Evolutionary conservation across 2,113 vertebrate species (phyloP).

Genomic region (Percopsis transmontana): DNA sequence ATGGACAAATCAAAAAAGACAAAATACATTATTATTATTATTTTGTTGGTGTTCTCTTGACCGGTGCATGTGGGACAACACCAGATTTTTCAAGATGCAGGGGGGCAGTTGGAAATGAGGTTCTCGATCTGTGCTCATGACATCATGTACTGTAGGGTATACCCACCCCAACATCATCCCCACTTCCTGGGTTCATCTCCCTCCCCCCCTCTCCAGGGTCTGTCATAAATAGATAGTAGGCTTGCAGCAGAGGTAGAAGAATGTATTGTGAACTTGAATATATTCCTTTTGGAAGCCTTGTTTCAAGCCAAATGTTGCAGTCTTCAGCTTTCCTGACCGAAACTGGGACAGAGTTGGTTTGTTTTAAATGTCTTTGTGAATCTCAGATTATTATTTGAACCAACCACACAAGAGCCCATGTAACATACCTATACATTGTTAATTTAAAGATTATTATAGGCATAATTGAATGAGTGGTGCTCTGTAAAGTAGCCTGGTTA

Average conservation of each 20-base stretch:
- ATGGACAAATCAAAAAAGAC: slow-evolving; percentile 41
- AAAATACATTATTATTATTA: slow-evolving; percentile 7
- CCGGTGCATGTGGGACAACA: slow-evolving; percentile 38
- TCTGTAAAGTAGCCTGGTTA: too few relatives aligned
- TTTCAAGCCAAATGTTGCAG: slow-evolving; percentile 64
- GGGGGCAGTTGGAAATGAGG: slow-evolving; percentile 40
- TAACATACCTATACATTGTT: slow-evolving; percentile 6
- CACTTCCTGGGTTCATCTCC: background rate
- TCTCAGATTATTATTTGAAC: background rate
- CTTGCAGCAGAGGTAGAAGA: slow-evolving; percentile 62
- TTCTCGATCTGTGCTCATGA: slow-evolving; percentile 43
- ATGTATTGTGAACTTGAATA: slow-evolving; percentile 49
- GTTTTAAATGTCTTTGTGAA: slow-evolving; percentile 5
- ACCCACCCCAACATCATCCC: background rate
- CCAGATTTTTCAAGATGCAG: slow-evolving; percentile 51
- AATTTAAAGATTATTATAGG: background rate
- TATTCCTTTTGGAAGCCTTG: slow-evolving; percentile 58
- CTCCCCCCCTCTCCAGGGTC: slow-evolving; percentile 28
- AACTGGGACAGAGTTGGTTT: slow-evolving; percentile 14
- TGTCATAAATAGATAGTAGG: slow-evolving; percentile 57
- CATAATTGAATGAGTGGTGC: too few relatives aligned
- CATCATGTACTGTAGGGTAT: slow-evolving; percentile 37
- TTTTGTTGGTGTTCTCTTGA: too few relatives aligned
- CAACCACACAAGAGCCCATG: slow-evolving; percentile 6
- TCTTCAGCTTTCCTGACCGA: slow-evolving; percentile 64